Base-by-base conservation (phyloP, 2,113 vertebrate species). In the Asarcornis scutulata region DNA sequence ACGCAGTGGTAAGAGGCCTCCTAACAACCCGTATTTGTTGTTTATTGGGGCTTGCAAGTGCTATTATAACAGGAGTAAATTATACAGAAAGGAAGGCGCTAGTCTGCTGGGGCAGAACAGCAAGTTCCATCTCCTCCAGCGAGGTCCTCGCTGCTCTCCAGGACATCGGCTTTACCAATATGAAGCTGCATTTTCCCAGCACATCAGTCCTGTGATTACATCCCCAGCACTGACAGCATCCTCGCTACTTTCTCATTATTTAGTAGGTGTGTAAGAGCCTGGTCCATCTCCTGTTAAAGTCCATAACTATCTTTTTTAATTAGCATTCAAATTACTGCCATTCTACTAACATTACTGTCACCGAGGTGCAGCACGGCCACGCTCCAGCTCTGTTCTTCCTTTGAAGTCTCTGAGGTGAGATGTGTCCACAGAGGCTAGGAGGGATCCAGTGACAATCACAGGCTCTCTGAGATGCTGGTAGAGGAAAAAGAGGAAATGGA, bases 221-320 rank as follows among this genome's bases (percentile, higher is more conserved):
- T 81, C 60, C 66, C 34, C 7, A 5, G 69, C 18, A 7, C 53
- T 75, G 88, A 84, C 76, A 93, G 83, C 73, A 78, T 36, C 68
- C 67, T 88, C 29, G 5, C 25, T 29, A 23, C 50, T 75, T 88
- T 52, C 82, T 94, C 79, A 79, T 96, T 96, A 62, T 72, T 89
- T 88, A 56, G 79, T 78, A 36, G 83, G 81, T 12, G 27, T 63
- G 9, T 50, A 59, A 71, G 21, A 93, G 66, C 62, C 80, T 36
- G n/a, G 22, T 85, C 80, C 82, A 50, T 40, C 55, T 88, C 59
- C 92, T 80, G 62, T 90, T 95, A 53, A 88, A 94, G 73, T 94
- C 93, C 93, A 89, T 96, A 95, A 66, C 58, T 58, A 82, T 93
- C 88, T 86, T 44, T 74, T 71, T 93, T 87, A 93, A 92, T 96